Evolutionary conservation across 2,797 vertebrate genomes (phyloP), one percentile per base, ranked within the genome.

Genomic region (Cryptoprocta ferox): DNA sequence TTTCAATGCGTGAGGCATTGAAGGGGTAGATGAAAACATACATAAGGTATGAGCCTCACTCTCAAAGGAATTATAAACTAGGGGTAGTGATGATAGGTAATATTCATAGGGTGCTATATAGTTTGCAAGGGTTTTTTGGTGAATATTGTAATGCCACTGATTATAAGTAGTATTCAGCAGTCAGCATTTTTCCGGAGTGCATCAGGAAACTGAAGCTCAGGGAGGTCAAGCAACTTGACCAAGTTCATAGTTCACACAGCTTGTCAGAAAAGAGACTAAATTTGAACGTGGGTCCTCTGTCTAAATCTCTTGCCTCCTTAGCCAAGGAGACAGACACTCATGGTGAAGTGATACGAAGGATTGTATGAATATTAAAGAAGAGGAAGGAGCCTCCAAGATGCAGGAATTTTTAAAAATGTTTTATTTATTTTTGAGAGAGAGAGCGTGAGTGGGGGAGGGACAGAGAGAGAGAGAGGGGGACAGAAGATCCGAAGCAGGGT

Each of bases 231-330:
- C 89, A 59, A 81, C 37, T 89, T 78, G 65, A 71, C 42, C 45
- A 66, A n/a, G n/a, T 65, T 92, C 19, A 66, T 78, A n/a, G 32
- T 70, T 88, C 10, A 71, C 66, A 48, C 18, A 81, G 66, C 50
- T 93, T 82, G 42, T 81, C 45, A 82, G 53, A 32, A 18, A 90
- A 61, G 59, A 75, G 56, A 85, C 12, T 75, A 63, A 89, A 32
- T 21, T 90, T 71, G 76, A 92, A 88, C n/a, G 68, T 97, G 66
- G n/a, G 73, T 85, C 61, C 10, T 93, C 35, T 82, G 37, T 65
- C 53, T 92, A 56, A 48, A n/a, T 32, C 30, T 93, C 30, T 88
- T 90, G 53, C 56, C 53, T 94, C 1, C 59, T 37, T 71, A 82
- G 21, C 4, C 73, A 76, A 71, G 78, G 61, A 96, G 50, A 56